Evolutionary conservation across 37 sponge, comb jelly and placozoan species (phyloP).

Genomic region (Trichoplax adhaerens): DNA sequence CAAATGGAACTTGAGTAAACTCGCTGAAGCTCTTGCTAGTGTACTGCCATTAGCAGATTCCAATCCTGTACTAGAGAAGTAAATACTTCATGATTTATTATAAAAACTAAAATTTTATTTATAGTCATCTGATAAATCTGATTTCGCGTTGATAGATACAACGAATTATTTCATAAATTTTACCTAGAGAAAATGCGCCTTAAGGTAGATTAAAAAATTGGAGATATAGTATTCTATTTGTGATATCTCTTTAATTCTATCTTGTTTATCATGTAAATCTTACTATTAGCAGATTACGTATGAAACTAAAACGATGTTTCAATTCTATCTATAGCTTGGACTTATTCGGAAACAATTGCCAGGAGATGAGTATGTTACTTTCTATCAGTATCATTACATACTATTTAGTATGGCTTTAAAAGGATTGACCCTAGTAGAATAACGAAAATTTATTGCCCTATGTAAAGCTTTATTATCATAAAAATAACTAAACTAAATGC

Average conservation of each 20-base stretch:
- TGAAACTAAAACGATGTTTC: not conserved
- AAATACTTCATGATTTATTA: too few species aligned
- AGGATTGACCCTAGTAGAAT: not conserved
- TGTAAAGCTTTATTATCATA: not conserved
- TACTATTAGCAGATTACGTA: too few species aligned
- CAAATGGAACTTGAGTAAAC: conserved; percentile 74
- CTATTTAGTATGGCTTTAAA: not conserved
- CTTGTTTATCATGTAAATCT: too few species aligned
- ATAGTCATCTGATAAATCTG: not conserved
- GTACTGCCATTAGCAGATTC: not conserved
- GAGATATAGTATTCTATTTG: too few species aligned
- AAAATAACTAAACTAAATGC: not conserved
- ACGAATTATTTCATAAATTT: conserved; percentile 36
- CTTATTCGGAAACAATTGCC: conserved; percentile 15
- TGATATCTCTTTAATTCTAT: too few species aligned
- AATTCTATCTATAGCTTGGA: conserved; percentile 16
- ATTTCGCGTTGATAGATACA: conserved; percentile 30
- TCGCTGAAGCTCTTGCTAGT: conserved; percentile 67
- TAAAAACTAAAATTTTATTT: not conserved
- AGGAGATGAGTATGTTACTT: conserved; percentile 19
- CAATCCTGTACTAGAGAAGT: not conserved
- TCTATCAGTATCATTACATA: not conserved
- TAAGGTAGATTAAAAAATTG: conserved; percentile 23
- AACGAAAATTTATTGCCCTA: not conserved
- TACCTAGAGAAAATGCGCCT: conserved; percentile 45